A percentile compares a stretch with the other conserved stretches of the same genome.
Conservation (phyloP, 2,888 invertebrate genomes). For the Mylabris sibirica region DNA sequence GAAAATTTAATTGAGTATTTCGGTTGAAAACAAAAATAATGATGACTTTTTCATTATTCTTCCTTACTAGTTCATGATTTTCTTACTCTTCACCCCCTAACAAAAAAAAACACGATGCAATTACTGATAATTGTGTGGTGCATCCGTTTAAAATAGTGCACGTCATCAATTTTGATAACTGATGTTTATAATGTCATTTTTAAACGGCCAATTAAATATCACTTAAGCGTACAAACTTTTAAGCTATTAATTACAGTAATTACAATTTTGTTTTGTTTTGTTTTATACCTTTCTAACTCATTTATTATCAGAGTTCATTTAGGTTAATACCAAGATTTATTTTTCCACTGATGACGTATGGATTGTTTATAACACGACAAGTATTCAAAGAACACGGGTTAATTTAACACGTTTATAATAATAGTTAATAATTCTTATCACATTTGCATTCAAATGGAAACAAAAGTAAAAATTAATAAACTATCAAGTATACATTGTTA, state of each 20-base stretch:
- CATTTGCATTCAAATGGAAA: neutral
- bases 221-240: conserved; percentile 6
- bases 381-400: too few species aligned
- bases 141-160: neutral
- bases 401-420: too few species aligned
- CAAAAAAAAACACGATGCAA: neutral
- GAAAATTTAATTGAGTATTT: too few species aligned
- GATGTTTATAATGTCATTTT: conserved; percentile 3
- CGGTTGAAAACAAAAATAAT: too few species aligned
- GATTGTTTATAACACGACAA: too few species aligned
- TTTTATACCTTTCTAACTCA: too few species aligned
- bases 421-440: neutral
- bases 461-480: neutral
- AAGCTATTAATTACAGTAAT: conserved; percentile 9
- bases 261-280: neutral
- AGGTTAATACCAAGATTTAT: too few species aligned
- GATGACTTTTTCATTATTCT: neutral
- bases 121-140: conserved; percentile 1
- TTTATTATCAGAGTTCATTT: too few species aligned
- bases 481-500: neutral
- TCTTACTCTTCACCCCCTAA: too few species aligned
- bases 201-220: conserved; percentile 16
- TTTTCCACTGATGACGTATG: too few species aligned
- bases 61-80: neutral
- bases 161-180: conserved; percentile 3